Conservation (phyloP, 2,797 vertebrate species). For the Enteromius viviparus region DNA sequence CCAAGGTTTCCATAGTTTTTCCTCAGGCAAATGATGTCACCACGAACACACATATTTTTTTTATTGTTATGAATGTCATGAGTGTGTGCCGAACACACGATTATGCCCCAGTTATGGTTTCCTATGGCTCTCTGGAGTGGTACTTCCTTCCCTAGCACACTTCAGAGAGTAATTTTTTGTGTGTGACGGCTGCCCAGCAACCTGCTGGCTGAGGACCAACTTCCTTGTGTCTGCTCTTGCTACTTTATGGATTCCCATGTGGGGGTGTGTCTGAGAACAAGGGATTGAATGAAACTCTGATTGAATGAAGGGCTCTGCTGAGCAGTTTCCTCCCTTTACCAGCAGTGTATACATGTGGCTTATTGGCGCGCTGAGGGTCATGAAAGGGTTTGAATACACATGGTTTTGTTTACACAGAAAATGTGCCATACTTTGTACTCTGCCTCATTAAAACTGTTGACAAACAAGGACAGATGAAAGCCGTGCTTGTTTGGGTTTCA, state of each 20-base stretch:
- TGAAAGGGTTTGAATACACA: slow-evolving; percentile 36
- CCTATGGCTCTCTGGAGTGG: slow-evolving; percentile 52
- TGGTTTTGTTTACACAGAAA: slow-evolving; percentile 45
- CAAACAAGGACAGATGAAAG: slow-evolving; percentile 31
- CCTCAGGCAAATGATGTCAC: not conserved
- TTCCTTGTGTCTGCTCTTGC: slow-evolving; percentile 63
- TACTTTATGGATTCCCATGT: slow-evolving; percentile 62
- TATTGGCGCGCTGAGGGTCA: slow-evolving; percentile 44
- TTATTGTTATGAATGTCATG: slow-evolving; percentile 21
- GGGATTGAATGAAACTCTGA: slow-evolving; percentile 60
- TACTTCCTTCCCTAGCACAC: slow-evolving; percentile 62
- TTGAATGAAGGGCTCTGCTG: slow-evolving; percentile 56
- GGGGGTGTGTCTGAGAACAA: slow-evolving; percentile 65
- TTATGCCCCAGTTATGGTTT: slow-evolving; percentile 47
- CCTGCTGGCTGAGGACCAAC: slow-evolving; percentile 61
- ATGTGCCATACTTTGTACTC: slow-evolving; percentile 20
- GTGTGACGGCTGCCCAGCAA: slow-evolving; percentile 63
- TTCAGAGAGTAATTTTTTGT: slow-evolving; percentile 57
- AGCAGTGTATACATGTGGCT: slow-evolving; percentile 46
- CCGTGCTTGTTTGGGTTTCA: slow-evolving; percentile 6
- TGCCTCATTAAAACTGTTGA: slow-evolving; percentile 34
- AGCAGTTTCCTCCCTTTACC: slow-evolving; percentile 49
- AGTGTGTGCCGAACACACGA: slow-evolving; percentile 29
- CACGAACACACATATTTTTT: not conserved
- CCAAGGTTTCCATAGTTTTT: not conserved